Base-by-base conservation (phyloP, 2,888 invertebrate species). In the Cosmorhoe ocellata region DNA sequence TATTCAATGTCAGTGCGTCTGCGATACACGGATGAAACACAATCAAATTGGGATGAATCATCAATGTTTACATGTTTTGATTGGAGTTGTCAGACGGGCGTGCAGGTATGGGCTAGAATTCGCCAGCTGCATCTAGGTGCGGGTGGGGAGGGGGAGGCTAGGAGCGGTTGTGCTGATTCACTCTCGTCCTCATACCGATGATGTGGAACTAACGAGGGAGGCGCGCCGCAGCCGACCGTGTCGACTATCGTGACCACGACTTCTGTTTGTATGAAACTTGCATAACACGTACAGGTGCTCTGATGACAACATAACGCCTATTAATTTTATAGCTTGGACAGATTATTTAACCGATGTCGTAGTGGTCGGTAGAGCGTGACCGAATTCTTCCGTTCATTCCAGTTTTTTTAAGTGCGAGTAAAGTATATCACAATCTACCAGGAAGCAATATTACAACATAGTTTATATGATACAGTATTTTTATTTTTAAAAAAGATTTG, bases 101-200 rank as follows among this genome's bases (percentile, higher is more conserved):
- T 47, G 40, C 39, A 44, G 46, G 14, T 50, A 53, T 45, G 42
- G 58, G 54, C 40, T 58, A 40, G 51, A 58, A 59, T 59, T 54
- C 49, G 59, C 54, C 48, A 48, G 46, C 64, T 64, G 56, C 41
- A 61, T 36, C 42, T 48, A 61, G 64, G 66, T 58, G 69, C 67
- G 45, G 50, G 58, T 56, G 55, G 44, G 50, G 58, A 54, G 55
- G 44, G 39, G 56, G 51, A 59, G 61, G 66, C 54, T 59, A 65
- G 73, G 71, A 71, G 71, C 65, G 74, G 67, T 48, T 66, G 41
- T 63, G 74, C 66, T 80, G 81, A 81, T 79, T 84, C 84, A 84
- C 79, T 82, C 75, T 83, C 80, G 76, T 80, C 77, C 79, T 79
- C 71, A 63, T 58, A 67, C 70, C 79, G 69, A 77, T 76, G 71